Base-by-base conservation (phyloP, 1,140 invertebrate species). In the Coptotermes formosanus region DNA sequence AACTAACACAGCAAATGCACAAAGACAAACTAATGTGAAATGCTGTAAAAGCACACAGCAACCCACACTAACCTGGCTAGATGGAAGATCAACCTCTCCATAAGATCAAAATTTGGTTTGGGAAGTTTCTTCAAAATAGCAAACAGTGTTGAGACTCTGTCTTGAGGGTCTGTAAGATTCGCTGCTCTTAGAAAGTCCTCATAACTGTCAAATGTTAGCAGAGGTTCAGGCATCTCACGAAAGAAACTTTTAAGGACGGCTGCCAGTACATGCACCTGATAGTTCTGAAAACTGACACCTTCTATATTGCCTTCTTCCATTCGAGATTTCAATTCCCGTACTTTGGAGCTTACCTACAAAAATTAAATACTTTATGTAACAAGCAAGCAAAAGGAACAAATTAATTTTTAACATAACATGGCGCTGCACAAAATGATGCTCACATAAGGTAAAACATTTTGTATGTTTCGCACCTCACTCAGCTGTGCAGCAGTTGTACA, bases 1-100 rank as follows among this genome's bases (percentile, higher is more conserved):
- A 55, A 55, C 3, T 21, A 55, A 12, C 4, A 16, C 14, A 55
- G 19, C 16, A 55, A 16, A 21, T 21, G 19, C 52, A 55, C 19
- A 8, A 16, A 55, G 1, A 21, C 52, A 19, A 55, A 48, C 12
- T 4, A 55, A 55, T 19, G 14, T 2, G 52, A 12, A 55, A 55
- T 55, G 52, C 21, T 55, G 19, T 55, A 55, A 55, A 12, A 21
- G 52, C 19, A 55, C 52, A 55, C 14, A 55, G 19, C 11, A 55
- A 55, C 45, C 45, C 14, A 12, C 19, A 75, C 88, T 86, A 91
- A 94, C 92, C 96, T 93, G 2, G 97, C 97, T 88, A 99, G 91
- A 92, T 99, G 98, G 89, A 98, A 98, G 89, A 98, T 96, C 82
- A 99, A 91, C 87, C 98, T 93, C 91, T 99, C 97, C 92, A 98